These are phyloP conservation scores for Cynodonichthys magdalenae DNA, from an alignment of 2,797 vertebrate species.

Conservation along the genomic window DNA sequence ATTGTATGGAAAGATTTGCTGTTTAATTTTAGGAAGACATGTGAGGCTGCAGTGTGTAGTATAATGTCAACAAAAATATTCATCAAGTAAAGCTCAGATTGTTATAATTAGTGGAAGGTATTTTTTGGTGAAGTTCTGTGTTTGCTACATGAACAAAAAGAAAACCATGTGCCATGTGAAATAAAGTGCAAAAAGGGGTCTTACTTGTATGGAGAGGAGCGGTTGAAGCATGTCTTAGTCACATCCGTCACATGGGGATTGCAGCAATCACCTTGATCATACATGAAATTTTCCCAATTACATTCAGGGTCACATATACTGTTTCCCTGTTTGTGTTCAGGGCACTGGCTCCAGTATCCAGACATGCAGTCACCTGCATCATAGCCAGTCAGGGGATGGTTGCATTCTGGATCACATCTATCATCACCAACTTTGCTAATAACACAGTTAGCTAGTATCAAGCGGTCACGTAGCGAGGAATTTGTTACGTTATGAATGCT, in stretches of 20 bases:
- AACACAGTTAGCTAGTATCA: constrained; percentile 96
- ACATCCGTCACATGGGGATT: constrained; percentile 95
- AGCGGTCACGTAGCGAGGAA: constrained; percentile 89
- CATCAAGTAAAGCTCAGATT: constrained; percentile 41
- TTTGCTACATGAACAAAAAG: constrained; percentile 24
- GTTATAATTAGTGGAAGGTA: constrained; percentile 24
- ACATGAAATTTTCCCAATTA: constrained; percentile 91
- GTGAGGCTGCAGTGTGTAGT: constrained; percentile 32
- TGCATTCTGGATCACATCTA: constrained; percentile 92
- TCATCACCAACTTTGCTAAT: constrained; percentile 94
- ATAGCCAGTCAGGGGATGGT: constrained; percentile 92
- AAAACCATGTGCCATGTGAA: constrained; percentile 22
- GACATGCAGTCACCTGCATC: constrained; percentile 91
- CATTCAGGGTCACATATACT: constrained; percentile 94
- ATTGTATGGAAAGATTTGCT: constrained; percentile 57
- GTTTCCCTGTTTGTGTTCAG: constrained; percentile 88
- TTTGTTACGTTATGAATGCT: constrained; percentile 92
- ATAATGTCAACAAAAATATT: constrained; percentile 30
- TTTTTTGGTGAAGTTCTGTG: constrained; percentile 21
- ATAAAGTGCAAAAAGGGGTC: constrained; percentile 31
- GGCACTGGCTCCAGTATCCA: constrained; percentile 80
- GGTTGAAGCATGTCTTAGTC: constrained; percentile 97
- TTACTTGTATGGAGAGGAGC: constrained; percentile 95
- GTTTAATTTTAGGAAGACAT: constrained; percentile 57
- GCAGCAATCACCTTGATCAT: constrained; percentile 94